Conservation (phyloP, 1,140 invertebrate genomes). For the Pogonomyrmex barbatus region DNA sequence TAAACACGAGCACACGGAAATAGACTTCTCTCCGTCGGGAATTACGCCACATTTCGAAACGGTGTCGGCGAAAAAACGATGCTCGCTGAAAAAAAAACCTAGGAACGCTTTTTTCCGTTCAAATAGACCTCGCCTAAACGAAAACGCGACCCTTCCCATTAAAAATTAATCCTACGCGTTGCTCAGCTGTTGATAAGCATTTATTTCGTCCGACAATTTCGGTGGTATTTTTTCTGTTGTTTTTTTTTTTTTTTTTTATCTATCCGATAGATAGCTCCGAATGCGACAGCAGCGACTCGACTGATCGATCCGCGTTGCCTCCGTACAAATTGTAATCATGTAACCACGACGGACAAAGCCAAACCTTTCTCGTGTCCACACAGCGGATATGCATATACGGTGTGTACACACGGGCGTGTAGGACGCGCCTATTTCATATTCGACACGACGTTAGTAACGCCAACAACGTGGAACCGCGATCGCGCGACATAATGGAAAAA, state of each 20-base stretch:
- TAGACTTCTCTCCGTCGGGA: not conserved
- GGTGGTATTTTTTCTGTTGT: not conserved
- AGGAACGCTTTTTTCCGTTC: no score
- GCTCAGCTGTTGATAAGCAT: not conserved
- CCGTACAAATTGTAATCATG: slow-evolving; percentile 32
- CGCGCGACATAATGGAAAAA: slow-evolving; percentile 16
- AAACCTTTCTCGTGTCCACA: slow-evolving; percentile 54
- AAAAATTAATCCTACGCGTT: not conserved
- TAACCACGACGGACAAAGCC: slow-evolving; percentile 60
- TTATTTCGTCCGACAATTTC: slow-evolving; percentile 4
- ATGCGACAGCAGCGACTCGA: no score
- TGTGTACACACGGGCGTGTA: slow-evolving; percentile 65
- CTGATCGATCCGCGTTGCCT: slow-evolving; percentile 20
- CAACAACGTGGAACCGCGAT: slow-evolving; percentile 52
- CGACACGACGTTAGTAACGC: slow-evolving; percentile 44
- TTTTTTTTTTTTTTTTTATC: not conserved
- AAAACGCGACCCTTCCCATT: not conserved
- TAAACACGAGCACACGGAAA: slow-evolving; percentile 41
- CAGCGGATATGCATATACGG: slow-evolving; percentile 45
- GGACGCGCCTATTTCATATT: slow-evolving; percentile 69
- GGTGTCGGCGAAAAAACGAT: not conserved
- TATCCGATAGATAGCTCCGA: not conserved
- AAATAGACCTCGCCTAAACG: no score
- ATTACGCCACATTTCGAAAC: slow-evolving; percentile 15
- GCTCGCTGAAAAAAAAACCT: not conserved